Base-by-base conservation (phyloP, 30 jellyfish, hydroid and myxozoan species). In the Turritopsis rubra region DNA sequence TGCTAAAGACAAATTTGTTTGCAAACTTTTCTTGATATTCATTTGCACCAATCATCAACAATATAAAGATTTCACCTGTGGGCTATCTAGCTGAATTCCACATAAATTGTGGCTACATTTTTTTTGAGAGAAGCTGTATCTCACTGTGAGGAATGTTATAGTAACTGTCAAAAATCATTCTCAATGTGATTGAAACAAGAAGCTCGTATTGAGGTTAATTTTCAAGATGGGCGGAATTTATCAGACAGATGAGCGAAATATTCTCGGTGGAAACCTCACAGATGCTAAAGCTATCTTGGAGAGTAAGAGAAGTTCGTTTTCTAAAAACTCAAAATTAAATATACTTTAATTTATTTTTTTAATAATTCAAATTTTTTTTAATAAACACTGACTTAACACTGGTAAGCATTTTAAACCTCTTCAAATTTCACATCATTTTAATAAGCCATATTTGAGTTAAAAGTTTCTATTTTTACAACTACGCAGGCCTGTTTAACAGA, bases 261-360 rank as follows among this genome's bases (percentile, higher is more conserved):
- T 23, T 1, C 21, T 29, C 13, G 88, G 88, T 16, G 88, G 88
- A 53, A 66, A 54, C 54, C 74, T 81, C 21, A 54, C 71, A 28
- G 88, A 82, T 82, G 88, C 88, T 16, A 82, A 53, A 71, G 73
- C 75, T 16, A 72, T 82, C 85, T 25, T 82, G 18, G 27, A 82
- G 75, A 82, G 86, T 82, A 82, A 82, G 71, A 68, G 9, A 19
- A 8, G 16, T 8, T 23, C 28, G 17, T 68, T 68, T 68, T 68
- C 21, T 18, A 60, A 60, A 18, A 60, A 18, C 21, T 60, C 0
- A 60, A 60, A 60, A 60, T 60, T n/a, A 18, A 60, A 60, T 60
- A 0, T 60, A 60, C 73, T 60, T 0, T 13, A 41, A 41, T 41
- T 41, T 41, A 41, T 41, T 41, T 41, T 41, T 3, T 41, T 41